Conservation (phyloP, 2,113 vertebrate genomes). For the Aix galericulata region DNA sequence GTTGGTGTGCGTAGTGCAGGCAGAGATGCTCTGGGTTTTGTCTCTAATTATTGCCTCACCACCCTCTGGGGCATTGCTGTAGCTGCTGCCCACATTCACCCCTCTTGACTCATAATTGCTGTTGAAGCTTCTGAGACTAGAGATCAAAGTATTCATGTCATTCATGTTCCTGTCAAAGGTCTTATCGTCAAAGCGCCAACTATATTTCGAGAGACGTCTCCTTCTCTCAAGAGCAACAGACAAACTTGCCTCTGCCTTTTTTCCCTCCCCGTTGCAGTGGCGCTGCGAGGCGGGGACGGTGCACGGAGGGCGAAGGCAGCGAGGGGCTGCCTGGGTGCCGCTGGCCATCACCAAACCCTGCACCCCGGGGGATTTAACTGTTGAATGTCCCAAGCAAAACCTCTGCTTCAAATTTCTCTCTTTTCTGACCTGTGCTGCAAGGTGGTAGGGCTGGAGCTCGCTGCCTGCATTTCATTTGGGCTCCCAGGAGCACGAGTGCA, state of each 20-base stretch:
- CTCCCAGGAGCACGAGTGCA: fast-evolving
- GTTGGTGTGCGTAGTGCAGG: fast-evolving
- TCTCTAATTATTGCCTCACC: slow-evolving; percentile 56
- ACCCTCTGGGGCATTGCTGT: slow-evolving; percentile 30
- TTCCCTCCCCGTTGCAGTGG: fast-evolving
- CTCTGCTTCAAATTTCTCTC: not conserved
- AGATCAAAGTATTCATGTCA: slow-evolving; percentile 63
- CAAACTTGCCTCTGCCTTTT: not conserved
- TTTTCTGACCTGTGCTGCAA: fast-evolving
- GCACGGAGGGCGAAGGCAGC: not conserved
- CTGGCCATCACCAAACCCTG: not conserved
- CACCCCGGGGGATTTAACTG: not conserved
- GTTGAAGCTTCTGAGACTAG: slow-evolving; percentile 57
- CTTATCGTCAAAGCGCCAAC: slow-evolving; percentile 54
- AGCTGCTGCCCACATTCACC: slow-evolving; percentile 55
- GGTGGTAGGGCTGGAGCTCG: not conserved
- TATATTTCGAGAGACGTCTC: slow-evolving; percentile 14
- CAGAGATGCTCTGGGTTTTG: not conserved
- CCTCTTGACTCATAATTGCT: slow-evolving; percentile 67
- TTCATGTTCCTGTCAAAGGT: slow-evolving; percentile 61
- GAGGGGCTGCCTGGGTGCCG: not conserved
- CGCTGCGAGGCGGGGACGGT: not conserved
- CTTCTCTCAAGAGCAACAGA: slow-evolving; percentile 28
- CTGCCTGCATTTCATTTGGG: not conserved
- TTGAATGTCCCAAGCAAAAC: not conserved